Evolutionary conservation across 1,140 invertebrate genomes (phyloP).

Genomic region (Dendrolimus kikuchii): DNA sequence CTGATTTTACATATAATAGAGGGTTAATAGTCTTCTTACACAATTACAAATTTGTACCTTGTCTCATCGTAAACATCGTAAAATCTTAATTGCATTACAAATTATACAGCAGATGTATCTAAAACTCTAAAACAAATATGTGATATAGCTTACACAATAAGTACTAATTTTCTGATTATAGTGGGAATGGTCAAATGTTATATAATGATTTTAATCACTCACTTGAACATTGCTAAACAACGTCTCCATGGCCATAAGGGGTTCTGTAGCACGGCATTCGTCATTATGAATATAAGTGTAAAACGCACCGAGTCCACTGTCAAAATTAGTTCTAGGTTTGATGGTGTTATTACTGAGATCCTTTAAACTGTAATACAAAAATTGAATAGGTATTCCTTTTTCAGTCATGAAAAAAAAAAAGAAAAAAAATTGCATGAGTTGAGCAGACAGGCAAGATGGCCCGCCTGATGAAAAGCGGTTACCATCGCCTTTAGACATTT

Average conservation of each 20-base stretch:
- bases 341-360: not conserved
- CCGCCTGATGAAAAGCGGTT: too few species aligned
- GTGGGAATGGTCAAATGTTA: not conserved
- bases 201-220: not conserved
- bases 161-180: too few species aligned
- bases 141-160: too few species aligned
- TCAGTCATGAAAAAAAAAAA: not conserved
- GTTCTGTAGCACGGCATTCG: conserved; percentile 23
- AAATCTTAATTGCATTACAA: not conserved
- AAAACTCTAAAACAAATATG: too few species aligned
- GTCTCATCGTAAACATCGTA: too few species aligned
- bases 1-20: too few species aligned
- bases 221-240: conserved; percentile 6
- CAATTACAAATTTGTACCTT: too few species aligned
- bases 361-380: conserved; percentile 10
- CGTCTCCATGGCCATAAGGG: conserved; percentile 21
- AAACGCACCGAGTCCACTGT: conserved; percentile 22
- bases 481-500: too few species aligned
- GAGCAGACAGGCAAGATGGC: too few species aligned
- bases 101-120: not conserved
- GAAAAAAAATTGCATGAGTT: too few species aligned
- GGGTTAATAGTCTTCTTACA: too few species aligned
- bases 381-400: conserved; percentile 12
- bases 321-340: conserved; percentile 11
- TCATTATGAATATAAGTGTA: conserved; percentile 22